phyloP scores from a whole-genome alignment of 2,797 vertebrate genomes.

The Esox lucius region DNA sequence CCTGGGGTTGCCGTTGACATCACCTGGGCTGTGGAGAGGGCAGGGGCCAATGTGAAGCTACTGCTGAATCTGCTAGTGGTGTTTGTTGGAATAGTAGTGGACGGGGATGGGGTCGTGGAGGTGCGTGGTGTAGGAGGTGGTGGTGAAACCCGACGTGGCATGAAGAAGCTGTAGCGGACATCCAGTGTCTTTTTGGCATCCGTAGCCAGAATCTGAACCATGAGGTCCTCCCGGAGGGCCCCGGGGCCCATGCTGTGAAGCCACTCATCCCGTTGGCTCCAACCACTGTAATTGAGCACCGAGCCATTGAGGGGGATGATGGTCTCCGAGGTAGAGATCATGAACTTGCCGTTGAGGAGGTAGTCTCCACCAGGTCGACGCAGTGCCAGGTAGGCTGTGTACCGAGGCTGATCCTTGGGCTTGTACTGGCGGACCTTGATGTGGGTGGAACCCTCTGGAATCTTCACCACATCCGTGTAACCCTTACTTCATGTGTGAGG shows the following conservation, averaged over 20 bases:
- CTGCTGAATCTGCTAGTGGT: constrained; percentile 34
- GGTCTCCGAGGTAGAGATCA: constrained; percentile 96
- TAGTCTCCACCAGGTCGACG: constrained; percentile 87
- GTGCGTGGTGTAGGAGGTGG: constrained; percentile 49
- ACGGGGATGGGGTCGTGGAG: constrained; percentile 19
- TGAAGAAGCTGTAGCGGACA: constrained; percentile 95
- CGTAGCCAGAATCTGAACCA: constrained; percentile 92
- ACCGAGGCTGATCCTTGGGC: constrained; percentile 88
- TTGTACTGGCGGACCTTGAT: constrained; percentile 97
- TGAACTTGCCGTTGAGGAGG: constrained; percentile 95
- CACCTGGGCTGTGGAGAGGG: constrained; percentile 48
- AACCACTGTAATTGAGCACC: constrained; percentile 96
- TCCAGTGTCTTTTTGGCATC: constrained; percentile 88
- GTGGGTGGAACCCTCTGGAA: constrained; percentile 92
- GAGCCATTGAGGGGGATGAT: constrained; percentile 91
- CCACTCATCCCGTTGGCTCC: constrained; percentile 93
- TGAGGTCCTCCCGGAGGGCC: constrained; percentile 82
- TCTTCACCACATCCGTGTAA: constrained; percentile 95
- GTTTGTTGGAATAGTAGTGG: constrained; percentile 36
- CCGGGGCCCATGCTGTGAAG: constrained; percentile 92
- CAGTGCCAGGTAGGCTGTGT: constrained; percentile 91
- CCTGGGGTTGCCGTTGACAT: constrained; percentile 47
- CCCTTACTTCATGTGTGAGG: constrained; percentile 81
- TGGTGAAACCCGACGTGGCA: constrained; percentile 72
- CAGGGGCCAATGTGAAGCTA: constrained; percentile 20